Evolutionary conservation across 2,888 invertebrate species (phyloP).

Genomic region (Callyntrura guangdongensis): DNA sequence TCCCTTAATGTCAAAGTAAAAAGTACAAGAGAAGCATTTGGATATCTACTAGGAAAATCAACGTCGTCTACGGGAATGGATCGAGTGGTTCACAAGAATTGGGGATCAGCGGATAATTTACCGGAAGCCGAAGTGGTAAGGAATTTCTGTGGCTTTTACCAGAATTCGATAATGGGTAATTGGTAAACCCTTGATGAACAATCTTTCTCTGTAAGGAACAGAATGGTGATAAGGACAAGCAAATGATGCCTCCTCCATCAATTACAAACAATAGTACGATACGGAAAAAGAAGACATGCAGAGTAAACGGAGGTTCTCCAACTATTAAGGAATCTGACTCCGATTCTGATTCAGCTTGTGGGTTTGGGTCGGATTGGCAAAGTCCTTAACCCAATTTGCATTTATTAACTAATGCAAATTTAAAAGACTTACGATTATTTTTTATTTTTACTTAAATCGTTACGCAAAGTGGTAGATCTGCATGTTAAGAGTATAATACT

Average conservation of each 20-base stretch:
- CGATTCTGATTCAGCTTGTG: conserved; percentile 95
- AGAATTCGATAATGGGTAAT: neutral
- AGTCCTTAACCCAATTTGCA: conserved; percentile 74
- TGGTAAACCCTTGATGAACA: neutral
- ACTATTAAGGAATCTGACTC: conserved; percentile 88
- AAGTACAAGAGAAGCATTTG: conserved; percentile 96
- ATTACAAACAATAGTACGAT: conserved; percentile 42
- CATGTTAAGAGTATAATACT: conserved; percentile 28
- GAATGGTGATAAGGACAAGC: conserved; percentile 86
- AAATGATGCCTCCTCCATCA: conserved; percentile 91
- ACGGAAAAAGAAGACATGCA: conserved; percentile 76
- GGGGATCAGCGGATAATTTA: conserved; percentile 96
- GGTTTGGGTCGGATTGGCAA: conserved; percentile 93
- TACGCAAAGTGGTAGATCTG: neutral
- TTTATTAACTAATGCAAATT: conserved; percentile 6
- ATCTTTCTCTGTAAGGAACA: neutral
- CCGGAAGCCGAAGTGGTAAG: conserved; percentile 85
- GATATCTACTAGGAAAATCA: conserved; percentile 95
- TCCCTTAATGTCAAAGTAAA: conserved; percentile 96
- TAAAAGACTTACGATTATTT: conserved; percentile 9
- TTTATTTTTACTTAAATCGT: neutral
- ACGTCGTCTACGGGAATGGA: conserved; percentile 86
- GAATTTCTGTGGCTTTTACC: neutral
- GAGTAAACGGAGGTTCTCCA: conserved; percentile 67
- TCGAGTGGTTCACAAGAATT: conserved; percentile 90